Conservation (phyloP, 2,113 vertebrate species). For the Callaeas wilsoni region DNA sequence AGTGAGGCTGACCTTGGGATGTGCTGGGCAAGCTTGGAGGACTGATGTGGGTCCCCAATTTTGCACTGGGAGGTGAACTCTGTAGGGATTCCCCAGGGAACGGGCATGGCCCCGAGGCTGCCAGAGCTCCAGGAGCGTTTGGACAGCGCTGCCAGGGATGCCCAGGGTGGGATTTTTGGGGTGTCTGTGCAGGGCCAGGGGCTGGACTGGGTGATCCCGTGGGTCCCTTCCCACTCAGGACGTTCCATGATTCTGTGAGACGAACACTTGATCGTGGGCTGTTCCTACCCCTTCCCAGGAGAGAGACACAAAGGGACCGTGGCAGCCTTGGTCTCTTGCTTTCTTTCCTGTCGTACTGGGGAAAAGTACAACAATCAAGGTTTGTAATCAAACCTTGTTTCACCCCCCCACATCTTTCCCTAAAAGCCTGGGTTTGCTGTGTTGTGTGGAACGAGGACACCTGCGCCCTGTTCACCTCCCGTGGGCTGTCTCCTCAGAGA, state of each 20-base stretch:
- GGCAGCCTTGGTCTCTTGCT: neutral
- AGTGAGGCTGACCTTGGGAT: neutral
- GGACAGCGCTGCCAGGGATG: neutral
- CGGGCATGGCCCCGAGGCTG: neutral
- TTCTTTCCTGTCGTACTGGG: neutral
- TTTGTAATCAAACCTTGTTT: neutral
- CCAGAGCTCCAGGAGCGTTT: neutral
- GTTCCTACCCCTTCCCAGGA: neutral
- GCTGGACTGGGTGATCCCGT: rapidly evolving
- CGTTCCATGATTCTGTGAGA: rapidly evolving
- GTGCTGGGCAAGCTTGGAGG: neutral
- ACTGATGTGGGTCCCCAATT: neutral
- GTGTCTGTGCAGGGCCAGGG: neutral
- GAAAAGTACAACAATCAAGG: too few species aligned
- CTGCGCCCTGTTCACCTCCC: neutral
- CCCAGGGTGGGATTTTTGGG: neutral
- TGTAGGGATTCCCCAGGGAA: neutral
- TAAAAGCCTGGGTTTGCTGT: neutral
- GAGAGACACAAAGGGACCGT: neutral
- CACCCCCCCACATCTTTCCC: neutral
- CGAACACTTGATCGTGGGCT: neutral
- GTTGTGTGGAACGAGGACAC: neutral
- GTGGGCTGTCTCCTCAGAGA: neutral
- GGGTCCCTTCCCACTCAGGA: neutral
- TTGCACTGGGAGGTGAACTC: neutral